Conservation (phyloP, 2,113 vertebrate species). For the Sitta europaea region DNA sequence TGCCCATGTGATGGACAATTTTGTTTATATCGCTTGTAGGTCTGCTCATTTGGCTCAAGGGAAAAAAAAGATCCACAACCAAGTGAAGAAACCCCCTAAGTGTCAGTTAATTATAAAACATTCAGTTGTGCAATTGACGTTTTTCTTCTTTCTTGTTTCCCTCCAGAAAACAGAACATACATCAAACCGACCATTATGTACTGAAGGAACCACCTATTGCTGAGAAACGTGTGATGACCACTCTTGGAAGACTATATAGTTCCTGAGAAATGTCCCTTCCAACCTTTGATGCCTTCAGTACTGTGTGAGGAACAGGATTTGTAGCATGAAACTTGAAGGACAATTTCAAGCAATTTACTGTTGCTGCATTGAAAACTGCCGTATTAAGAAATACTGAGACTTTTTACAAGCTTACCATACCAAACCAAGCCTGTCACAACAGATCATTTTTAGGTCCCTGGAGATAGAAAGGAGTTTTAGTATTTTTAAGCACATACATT, state of each 20-base stretch:
- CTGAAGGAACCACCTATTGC: slow-evolving; percentile 63
- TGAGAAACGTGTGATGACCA: slow-evolving; percentile 38
- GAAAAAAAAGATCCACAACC: background rate
- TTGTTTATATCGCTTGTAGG: accelerated
- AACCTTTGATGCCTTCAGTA: slow-evolving; percentile 65
- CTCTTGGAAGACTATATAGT: slow-evolving; percentile 47
- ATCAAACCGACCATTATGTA: slow-evolving; percentile 82
- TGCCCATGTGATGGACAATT: accelerated
- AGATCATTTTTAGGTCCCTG: slow-evolving; percentile 45
- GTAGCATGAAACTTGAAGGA: slow-evolving; percentile 65
- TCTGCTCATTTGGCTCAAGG: background rate
- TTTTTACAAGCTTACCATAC: slow-evolving; percentile 58
- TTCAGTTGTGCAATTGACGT: background rate
- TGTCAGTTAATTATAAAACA: background rate
- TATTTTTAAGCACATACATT: slow-evolving; percentile 66
- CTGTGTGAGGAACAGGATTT: slow-evolving; percentile 49
- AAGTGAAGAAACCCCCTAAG: background rate
- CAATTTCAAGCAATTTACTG: slow-evolving; percentile 46
- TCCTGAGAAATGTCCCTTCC: slow-evolving; percentile 43
- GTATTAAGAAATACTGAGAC: slow-evolving; percentile 44
- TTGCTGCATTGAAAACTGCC: slow-evolving; percentile 66
- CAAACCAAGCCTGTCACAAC: slow-evolving; percentile 51
- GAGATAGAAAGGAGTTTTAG: slow-evolving; percentile 60
- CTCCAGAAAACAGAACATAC: slow-evolving; percentile 77
- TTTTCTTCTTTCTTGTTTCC: background rate